These are phyloP conservation scores for Macrocentrus cingulum DNA, from an alignment of 1,140 invertebrate genomes.

Conservation along the genomic window DNA sequence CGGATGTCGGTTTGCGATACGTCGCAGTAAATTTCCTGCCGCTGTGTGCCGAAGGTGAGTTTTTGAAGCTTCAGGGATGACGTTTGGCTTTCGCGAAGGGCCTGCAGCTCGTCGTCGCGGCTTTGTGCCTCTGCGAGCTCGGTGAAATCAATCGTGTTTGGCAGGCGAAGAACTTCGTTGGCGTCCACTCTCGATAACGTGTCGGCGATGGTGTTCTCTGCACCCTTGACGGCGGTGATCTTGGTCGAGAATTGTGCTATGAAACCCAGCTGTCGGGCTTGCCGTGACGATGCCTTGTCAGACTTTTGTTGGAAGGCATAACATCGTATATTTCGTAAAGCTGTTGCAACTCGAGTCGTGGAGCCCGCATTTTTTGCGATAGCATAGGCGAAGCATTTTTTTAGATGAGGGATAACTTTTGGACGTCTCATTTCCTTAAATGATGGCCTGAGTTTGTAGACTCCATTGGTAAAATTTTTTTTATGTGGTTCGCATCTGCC, in stretches of 20 bases:
- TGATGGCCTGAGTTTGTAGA: slow-evolving; percentile 1
- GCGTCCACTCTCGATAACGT: slow-evolving; percentile 31
- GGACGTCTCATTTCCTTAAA: not conserved
- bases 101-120: slow-evolving; percentile 10
- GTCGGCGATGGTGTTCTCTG: slow-evolving; percentile 38
- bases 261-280: no score
- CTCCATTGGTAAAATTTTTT: slow-evolving; percentile 2
- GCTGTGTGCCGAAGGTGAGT: not conserved
- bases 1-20: slow-evolving; percentile 25
- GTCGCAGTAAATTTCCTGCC: slow-evolving; percentile 25
- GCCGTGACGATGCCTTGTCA: no score
- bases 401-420: not conserved
- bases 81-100: slow-evolving; percentile 1
- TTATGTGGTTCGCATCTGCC: not conserved
- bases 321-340: slow-evolving; percentile 11
- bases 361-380: not conserved
- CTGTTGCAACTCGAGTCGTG: not conserved
- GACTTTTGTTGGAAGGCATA: no score
- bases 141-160: slow-evolving; percentile 2
- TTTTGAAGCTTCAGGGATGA: slow-evolving; percentile 13
- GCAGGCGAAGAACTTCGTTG: slow-evolving; percentile 1
- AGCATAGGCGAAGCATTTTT: slow-evolving; percentile 2
- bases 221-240: slow-evolving; percentile 33
- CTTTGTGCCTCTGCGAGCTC: slow-evolving; percentile 11
- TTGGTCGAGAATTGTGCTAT: slow-evolving; percentile 35